These are phyloP conservation scores for Leucoraja ocellata DNA, from an alignment of 2,797 vertebrate species.

Conservation along the genomic window DNA sequence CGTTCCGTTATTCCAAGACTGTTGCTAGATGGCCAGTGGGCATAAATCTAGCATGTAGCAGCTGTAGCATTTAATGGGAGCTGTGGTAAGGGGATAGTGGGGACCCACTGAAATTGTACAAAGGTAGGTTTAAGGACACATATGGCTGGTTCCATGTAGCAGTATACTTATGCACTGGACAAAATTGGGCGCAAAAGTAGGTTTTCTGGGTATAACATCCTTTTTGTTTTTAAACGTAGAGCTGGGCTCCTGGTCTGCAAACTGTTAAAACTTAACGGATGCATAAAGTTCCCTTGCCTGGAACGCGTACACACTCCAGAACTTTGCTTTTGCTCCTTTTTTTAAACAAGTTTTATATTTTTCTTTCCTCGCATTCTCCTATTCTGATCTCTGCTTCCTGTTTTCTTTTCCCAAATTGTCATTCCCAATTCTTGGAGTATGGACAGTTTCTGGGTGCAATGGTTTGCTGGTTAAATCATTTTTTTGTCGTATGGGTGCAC, in stretches of 20 bases:
- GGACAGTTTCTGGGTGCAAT: constrained; percentile 46
- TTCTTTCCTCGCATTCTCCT: neutral
- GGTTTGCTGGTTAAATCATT: constrained; percentile 58
- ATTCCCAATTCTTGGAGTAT: constrained; percentile 11
- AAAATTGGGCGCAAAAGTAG: constrained; percentile 42
- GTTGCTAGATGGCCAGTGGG: constrained; percentile 46
- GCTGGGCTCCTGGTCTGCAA: constrained; percentile 30
- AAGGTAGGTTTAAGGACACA: constrained; percentile 48
- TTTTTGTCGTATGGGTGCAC: constrained; percentile 34
- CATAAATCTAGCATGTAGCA: constrained; percentile 50
- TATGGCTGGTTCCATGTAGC: constrained; percentile 76
- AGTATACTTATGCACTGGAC: constrained; percentile 58
- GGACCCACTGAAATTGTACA: constrained; percentile 8
- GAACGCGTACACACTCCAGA: constrained; percentile 47
- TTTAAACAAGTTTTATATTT: neutral
- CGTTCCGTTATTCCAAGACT: constrained; percentile 41
- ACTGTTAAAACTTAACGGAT: constrained; percentile 43
- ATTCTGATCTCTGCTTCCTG: constrained; percentile 7
- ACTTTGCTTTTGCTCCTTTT: constrained; percentile 18
- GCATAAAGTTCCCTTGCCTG: constrained; percentile 58
- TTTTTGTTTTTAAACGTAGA: constrained; percentile 13
- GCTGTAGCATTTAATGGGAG: neutral
- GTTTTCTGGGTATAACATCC: constrained; percentile 12
- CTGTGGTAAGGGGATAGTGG: neutral
- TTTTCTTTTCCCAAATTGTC: neutral